phyloP scores from a whole-genome alignment of 2,888 invertebrate genomes.

The Elmis aenea region DNA sequence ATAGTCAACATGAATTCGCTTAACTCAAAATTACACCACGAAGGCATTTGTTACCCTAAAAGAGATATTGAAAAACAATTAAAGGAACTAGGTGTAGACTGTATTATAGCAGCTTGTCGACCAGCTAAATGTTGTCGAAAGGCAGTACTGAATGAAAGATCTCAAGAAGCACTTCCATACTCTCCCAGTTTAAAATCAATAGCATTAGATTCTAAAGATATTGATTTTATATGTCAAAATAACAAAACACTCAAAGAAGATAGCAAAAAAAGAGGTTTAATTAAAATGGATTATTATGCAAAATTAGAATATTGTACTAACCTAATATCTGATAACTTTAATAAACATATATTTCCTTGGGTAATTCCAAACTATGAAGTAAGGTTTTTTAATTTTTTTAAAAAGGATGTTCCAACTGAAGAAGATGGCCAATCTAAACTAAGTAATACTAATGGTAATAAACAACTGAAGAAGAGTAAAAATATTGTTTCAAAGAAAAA shows the following conservation, averaged over 20 bases:
- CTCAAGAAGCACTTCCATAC: constrained; percentile 17
- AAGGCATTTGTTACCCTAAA: constrained; percentile 6
- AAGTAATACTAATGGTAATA: too few relatives aligned
- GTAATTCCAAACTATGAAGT: constrained; percentile 4
- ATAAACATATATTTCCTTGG: constrained; percentile 1
- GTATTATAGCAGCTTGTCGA: constrained; percentile 18
- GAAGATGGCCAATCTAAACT: neutral
- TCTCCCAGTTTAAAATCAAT: constrained; percentile 25
- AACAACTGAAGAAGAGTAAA: too few relatives aligned
- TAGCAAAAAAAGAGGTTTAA: neutral
- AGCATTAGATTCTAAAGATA: constrained; percentile 15
- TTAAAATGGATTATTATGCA: neutral
- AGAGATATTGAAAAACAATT: constrained; percentile 2
- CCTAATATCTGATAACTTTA: constrained; percentile 1
- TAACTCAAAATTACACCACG: constrained; percentile 3
- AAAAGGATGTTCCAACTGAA: neutral
- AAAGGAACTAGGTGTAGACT: constrained; percentile 9
- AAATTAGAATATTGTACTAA: constrained; percentile 6
- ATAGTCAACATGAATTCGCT: constrained; percentile 8
- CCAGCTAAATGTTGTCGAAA: constrained; percentile 25
- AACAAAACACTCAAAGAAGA: constrained; percentile 5
- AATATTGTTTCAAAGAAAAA: too few relatives aligned
- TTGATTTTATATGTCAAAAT: constrained; percentile 7
- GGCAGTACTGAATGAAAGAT: constrained; percentile 18
- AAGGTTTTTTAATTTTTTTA: constrained; percentile 5